phyloP scores from a whole-genome alignment of 2,113 vertebrate species.

The Lucifuga dentata region DNA sequence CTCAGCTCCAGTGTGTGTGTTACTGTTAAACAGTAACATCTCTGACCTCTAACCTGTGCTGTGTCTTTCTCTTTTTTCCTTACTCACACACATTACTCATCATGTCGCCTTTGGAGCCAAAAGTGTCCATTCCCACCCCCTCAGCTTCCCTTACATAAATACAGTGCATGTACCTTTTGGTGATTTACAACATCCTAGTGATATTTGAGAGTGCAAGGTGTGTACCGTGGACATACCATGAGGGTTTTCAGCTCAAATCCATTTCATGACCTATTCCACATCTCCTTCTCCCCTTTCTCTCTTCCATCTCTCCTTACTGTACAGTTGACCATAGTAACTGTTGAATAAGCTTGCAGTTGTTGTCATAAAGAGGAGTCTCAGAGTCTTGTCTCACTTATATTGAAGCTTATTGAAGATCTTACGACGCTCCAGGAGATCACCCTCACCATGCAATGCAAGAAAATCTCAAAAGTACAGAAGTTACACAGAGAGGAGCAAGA shows the following conservation, averaged over 20 bases:
- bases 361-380: too few relatives aligned
- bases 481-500: too few relatives aligned
- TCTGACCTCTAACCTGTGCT: constrained; percentile 59
- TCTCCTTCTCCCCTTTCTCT: background rate
- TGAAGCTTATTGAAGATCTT: too few relatives aligned
- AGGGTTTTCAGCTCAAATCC: constrained; percentile 39
- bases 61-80: constrained; percentile 26
- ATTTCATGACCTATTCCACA: background rate
- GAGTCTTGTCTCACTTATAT: too few relatives aligned
- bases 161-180: constrained; percentile 30
- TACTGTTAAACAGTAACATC: constrained; percentile 70
- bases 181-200: constrained; percentile 62
- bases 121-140: constrained; percentile 40
- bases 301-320: too few relatives aligned
- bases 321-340: too few relatives aligned
- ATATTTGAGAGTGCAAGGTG: constrained; percentile 61
- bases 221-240: constrained; percentile 28
- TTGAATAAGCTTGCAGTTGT: too few relatives aligned
- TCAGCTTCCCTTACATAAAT: constrained; percentile 59
- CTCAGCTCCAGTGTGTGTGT: constrained; percentile 45
- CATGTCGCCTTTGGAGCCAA: constrained; percentile 59
- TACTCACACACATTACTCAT: constrained; percentile 62
- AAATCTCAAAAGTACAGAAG: too few relatives aligned
- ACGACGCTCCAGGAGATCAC: too few relatives aligned
- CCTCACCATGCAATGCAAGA: too few relatives aligned